A percentile compares a stretch with the other conserved stretches of the same genome.
phyloP scores from a whole-genome alignment of 2,113 vertebrate genomes.

The Rhinopomastus cyanomelas region DNA sequence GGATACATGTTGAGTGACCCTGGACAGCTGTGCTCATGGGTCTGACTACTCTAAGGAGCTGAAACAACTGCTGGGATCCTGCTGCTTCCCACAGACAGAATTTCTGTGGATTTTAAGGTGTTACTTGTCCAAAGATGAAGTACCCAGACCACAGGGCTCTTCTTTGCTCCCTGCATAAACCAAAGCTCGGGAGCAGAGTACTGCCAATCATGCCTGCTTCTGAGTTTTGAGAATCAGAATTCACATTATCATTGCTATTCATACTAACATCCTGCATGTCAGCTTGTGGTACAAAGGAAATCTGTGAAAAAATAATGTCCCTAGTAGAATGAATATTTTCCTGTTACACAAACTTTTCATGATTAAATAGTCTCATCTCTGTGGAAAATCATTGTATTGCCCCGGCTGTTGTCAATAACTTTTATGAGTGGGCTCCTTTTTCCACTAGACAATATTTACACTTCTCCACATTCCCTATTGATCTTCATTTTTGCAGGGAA shows the following conservation, averaged over 20 bases:
- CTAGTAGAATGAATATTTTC: conserved; percentile 24
- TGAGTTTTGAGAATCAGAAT: background rate
- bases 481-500: conserved; percentile 60
- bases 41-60: background rate
- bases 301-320: conserved; percentile 5
- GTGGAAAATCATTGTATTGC: conserved; percentile 34
- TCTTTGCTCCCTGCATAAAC: background rate
- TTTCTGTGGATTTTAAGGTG: background rate
- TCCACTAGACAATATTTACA: conserved; percentile 45
- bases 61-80: background rate
- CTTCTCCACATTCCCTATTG: conserved; percentile 26
- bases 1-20: background rate
- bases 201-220: background rate
- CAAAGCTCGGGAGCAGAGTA: background rate
- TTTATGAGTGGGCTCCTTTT: conserved; percentile 55
- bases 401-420: conserved; percentile 52
- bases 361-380: conserved; percentile 26
- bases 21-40: background rate
- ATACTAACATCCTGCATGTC: background rate
- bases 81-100: background rate
- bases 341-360: conserved; percentile 14
- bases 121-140: background rate
- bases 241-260: background rate
- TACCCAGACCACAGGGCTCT: background rate
- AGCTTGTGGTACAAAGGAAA: background rate